Percentiles rank a stretch among this genome's conserved stretches.
These are phyloP conservation scores for Metopia argyrocephala DNA, from an alignment of 2,888 invertebrate genomes.

Conservation along the genomic window DNA sequence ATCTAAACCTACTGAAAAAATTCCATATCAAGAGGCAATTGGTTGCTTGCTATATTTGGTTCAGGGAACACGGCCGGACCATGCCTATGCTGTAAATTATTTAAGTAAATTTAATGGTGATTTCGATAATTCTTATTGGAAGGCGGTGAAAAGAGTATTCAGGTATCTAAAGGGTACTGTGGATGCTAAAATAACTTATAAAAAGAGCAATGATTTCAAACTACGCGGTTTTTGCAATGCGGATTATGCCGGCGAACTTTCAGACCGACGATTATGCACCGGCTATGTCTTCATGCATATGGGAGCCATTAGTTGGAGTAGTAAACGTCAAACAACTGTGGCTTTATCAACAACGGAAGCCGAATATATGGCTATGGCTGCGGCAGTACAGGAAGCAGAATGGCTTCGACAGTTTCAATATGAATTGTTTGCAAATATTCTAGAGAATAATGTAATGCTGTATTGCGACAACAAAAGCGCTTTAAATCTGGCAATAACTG, in stretches of 20 bases:
- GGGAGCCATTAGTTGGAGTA: constrained; percentile 56
- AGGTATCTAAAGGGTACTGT: constrained; percentile 31
- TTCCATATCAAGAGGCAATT: constrained; percentile 46
- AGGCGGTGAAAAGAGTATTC: constrained; percentile 28
- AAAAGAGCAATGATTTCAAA: too few relatives aligned
- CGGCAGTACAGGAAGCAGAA: constrained; percentile 18
- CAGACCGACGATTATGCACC: constrained; percentile 49
- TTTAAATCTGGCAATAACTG: constrained; percentile 4
- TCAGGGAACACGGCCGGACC: constrained; percentile 64
- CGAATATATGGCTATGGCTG: constrained; percentile 12
- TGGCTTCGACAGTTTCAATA: constrained; percentile 6
- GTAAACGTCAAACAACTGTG: constrained; percentile 32
- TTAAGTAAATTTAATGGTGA: constrained; percentile 63
- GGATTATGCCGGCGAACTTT: constrained; percentile 55
- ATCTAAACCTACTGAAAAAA: background rate
- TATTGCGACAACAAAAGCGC: constrained; percentile 27
- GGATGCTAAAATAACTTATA: too few relatives aligned
- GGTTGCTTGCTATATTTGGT: constrained; percentile 64
- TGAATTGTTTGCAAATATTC: background rate
- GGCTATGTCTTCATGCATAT: constrained; percentile 22
- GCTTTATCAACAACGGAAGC: background rate
- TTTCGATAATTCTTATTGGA: constrained; percentile 61
- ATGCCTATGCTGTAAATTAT: constrained; percentile 59
- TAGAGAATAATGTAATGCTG: background rate
- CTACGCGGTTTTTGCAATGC: constrained; percentile 41